Evolutionary conservation across 2,888 invertebrate species (phyloP).

Genomic region (Labia minor): DNA sequence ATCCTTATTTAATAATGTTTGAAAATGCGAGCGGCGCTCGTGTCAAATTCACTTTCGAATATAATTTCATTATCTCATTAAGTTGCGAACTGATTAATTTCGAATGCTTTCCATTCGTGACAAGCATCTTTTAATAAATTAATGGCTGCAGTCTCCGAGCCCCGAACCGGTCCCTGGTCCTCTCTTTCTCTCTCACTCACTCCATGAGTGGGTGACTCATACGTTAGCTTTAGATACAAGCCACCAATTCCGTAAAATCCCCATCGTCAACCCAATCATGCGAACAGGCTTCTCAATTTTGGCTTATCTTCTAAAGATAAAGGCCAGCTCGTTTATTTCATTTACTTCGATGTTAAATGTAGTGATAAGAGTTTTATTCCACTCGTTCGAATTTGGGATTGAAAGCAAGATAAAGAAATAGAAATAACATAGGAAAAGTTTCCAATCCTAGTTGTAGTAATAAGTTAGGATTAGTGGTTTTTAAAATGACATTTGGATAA

Average conservation of each 20-base stretch:
- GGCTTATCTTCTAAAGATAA: neutral
- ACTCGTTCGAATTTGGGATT: too few species aligned
- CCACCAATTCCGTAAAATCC: slow-evolving; percentile 2
- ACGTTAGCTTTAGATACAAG: neutral
- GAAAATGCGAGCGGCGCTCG: neutral
- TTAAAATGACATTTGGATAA: too few species aligned
- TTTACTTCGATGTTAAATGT: too few species aligned
- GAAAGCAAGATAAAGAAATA: too few species aligned
- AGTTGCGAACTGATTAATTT: neutral
- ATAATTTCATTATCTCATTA: slow-evolving; percentile 13
- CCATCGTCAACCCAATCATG: neutral
- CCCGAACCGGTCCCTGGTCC: neutral
- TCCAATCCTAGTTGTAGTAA: too few species aligned
- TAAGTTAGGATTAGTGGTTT: too few species aligned
- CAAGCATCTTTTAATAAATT: slow-evolving; percentile 13
- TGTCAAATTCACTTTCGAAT: neutral
- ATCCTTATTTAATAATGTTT: slow-evolving; percentile 1
- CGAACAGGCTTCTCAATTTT: neutral
- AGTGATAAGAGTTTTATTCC: too few species aligned
- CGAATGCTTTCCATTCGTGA: slow-evolving; percentile 4
- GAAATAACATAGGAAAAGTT: too few species aligned
- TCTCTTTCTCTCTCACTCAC: neutral
- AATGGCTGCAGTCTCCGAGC: neutral
- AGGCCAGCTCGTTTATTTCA: neutral
- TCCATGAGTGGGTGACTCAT: neutral